Evolutionary conservation across 2,888 invertebrate genomes (phyloP).

Genomic region (Eupeodes latifasciatus): DNA sequence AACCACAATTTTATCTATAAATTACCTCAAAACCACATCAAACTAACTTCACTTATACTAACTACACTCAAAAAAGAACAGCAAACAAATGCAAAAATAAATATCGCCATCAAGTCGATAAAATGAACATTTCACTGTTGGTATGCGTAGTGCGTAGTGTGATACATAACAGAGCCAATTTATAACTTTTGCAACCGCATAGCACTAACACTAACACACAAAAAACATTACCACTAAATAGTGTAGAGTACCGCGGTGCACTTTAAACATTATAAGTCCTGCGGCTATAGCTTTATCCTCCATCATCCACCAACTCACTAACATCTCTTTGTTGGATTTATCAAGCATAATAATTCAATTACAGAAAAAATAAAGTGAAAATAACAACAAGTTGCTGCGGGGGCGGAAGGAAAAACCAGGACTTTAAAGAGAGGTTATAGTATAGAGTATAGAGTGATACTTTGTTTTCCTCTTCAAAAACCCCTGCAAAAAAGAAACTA

Average conservation of each 20-base stretch:
- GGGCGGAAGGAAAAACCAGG: neutral
- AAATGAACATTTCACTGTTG: neutral
- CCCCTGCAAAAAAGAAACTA: neutral
- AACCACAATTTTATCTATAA: too few species aligned
- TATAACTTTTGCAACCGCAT: conserved; percentile 28
- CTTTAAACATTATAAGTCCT: conserved; percentile 32
- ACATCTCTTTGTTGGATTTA: conserved; percentile 7
- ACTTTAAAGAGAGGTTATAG: neutral
- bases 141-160: too few species aligned
- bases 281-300: conserved; percentile 6
- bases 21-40: too few species aligned
- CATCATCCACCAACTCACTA: neutral
- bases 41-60: too few species aligned
- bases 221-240: conserved; percentile 8
- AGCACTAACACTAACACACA: neutral
- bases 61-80: too few species aligned
- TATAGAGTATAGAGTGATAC: neutral
- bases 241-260: neutral
- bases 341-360: conserved; percentile 36
- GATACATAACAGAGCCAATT: conserved; percentile 12
- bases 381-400: conserved; percentile 17
- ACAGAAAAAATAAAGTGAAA: neutral
- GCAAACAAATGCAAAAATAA: too few species aligned
- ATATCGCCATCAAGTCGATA: neutral
- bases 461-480: neutral